Evolutionary conservation across 2,797 vertebrate genomes (phyloP), one percentile per base, ranked within the genome.

Genomic region (Chaunax sp.): DNA sequence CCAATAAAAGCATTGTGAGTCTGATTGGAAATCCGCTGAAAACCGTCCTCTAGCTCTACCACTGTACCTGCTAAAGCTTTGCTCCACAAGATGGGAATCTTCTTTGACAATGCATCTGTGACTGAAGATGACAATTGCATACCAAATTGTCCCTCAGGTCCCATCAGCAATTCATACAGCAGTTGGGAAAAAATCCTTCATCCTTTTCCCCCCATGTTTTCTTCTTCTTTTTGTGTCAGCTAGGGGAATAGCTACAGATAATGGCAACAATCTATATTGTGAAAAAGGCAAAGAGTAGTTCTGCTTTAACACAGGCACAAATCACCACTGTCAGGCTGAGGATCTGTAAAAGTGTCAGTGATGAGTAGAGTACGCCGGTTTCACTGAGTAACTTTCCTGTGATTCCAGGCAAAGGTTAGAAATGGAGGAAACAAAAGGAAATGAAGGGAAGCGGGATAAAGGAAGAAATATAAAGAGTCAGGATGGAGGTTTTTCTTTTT

Each of bases 261-360:
- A 93, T 93, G 84, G 90, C 85, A 82, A 84, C 90, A 90, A 92
- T 91, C 89, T 90, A 82, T 92, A 93, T 71, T 85, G 83, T 81
- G 80, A 80, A 84, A 89, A 88, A 92, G 87, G 84, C 80, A 86
- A 77, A 77, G 72, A 83, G 72, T 73, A 66, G 78, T 80, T 89
- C 77, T 66, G 72, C 86, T 72, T 89, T 81, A 85, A 86, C 83
- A 77, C 72, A 68, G 77, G 72, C 66, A 75, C 84, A 89, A 87
- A 91, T 87, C 87, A 84, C 86, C 80, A 69, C 72, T 75, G 83
- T 89, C 81, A 86, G 74, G 69, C 82, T 52, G 81, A 77, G 79
- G 71, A 82, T 83, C 74, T 81, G 71, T 63, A 67, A 80, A 83
- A 81, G 75, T 77, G 78, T 69, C 46, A 63, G 68, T 73, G 81